Conservation (phyloP, 2,888 invertebrate genomes). For the Lasioglossum calceatum region DNA sequence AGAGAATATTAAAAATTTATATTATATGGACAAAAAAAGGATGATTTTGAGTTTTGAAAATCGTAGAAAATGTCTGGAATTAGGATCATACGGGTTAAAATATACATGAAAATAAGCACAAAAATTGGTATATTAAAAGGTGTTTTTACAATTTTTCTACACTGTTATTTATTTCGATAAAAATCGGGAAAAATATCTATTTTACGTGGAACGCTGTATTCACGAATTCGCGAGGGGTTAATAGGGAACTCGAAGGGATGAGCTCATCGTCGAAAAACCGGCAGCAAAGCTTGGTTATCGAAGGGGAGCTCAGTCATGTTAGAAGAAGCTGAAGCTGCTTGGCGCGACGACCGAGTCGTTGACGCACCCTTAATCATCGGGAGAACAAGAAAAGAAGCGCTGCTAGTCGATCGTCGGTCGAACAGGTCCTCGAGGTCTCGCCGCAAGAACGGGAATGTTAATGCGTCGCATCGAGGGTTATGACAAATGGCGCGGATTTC, state of each 20-base stretch:
- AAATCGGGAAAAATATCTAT: neutral
- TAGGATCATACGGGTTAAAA: too few relatives aligned
- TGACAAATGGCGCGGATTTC: constrained; percentile 52
- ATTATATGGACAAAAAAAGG: too few relatives aligned
- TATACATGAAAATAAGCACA: too few relatives aligned
- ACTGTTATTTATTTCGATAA: neutral
- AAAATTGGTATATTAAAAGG: too few relatives aligned
- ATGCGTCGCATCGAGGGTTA: constrained; percentile 49
- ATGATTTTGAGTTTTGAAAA: too few relatives aligned
- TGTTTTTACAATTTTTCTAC: neutral
- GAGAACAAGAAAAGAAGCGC: constrained; percentile 49
- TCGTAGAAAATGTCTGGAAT: too few relatives aligned
- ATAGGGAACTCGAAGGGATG: neutral
- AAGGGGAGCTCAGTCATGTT: neutral
- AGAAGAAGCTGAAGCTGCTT: neutral
- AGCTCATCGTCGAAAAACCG: neutral
- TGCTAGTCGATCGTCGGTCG: constrained; percentile 43
- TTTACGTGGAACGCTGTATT: neutral
- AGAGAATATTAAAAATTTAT: too few relatives aligned
- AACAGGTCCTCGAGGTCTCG: constrained; percentile 21
- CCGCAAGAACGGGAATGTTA: constrained; percentile 45
- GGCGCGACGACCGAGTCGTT: neutral
- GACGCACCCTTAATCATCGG: constrained; percentile 53
- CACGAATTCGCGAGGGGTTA: neutral
- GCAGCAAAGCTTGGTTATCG: neutral